Percentiles rank a stretch among this genome's conserved stretches.
These are phyloP conservation scores for Argyresthia albistria DNA, from an alignment of 2,888 invertebrate genomes.

Conservation along the genomic window DNA sequence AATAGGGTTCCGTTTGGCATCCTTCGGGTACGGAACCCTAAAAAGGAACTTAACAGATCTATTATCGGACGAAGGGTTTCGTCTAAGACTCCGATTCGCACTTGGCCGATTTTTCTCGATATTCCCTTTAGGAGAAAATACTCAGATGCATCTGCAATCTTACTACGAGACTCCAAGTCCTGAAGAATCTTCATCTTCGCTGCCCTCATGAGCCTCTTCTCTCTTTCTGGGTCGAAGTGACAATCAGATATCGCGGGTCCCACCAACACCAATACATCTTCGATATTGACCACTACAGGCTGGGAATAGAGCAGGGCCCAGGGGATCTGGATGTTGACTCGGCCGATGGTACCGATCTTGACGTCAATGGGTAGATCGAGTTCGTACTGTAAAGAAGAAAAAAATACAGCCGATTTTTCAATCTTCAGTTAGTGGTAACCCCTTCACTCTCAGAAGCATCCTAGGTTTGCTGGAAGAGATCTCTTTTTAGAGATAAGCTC, in stretches of 20 bases:
- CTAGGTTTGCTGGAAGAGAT: too few species aligned
- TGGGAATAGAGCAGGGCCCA: conserved; percentile 84
- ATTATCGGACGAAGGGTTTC: too few species aligned
- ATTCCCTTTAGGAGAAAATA: too few species aligned
- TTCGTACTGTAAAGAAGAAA: conserved; percentile 75
- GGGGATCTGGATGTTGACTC: conserved; percentile 81
- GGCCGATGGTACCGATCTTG: conserved; percentile 84
- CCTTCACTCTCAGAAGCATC: too few species aligned
- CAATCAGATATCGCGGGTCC: conserved; percentile 80
- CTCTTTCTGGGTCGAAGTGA: conserved; percentile 80
- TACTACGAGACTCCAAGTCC: neutral
- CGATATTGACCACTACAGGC: conserved; percentile 80
- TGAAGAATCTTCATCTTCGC: neutral
- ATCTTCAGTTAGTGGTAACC: too few species aligned
- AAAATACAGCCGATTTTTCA: too few species aligned
- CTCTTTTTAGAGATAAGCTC: too few species aligned
- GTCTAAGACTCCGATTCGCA: too few species aligned
- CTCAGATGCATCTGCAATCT: neutral
- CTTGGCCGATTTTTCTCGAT: too few species aligned
- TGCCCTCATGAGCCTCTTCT: conserved; percentile 76
- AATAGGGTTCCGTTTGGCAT: too few species aligned
- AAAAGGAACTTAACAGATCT: too few species aligned
- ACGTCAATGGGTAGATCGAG: conserved; percentile 86
- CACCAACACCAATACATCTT: conserved; percentile 83
- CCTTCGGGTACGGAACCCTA: too few species aligned